Percentiles rank a stretch among this genome's conserved stretches.
Evolutionary conservation across 2,797 vertebrate genomes (phyloP).

Genomic region (Calcarius lapponicus): DNA sequence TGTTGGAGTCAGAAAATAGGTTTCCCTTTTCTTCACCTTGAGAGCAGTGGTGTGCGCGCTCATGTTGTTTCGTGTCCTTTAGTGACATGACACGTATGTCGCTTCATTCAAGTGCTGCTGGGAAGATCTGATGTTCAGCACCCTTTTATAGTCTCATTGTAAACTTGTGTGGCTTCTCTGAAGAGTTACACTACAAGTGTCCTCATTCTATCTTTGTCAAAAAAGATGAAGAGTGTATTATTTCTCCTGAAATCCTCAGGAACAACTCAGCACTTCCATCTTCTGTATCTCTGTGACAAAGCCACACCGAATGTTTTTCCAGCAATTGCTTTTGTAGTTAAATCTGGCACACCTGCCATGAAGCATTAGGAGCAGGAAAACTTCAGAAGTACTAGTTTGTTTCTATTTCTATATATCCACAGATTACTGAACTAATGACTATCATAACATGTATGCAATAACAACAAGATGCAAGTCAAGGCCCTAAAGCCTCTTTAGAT

Average conservation of each 20-base stretch:
- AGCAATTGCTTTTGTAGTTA: neutral
- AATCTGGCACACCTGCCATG: neutral
- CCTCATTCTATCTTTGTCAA: neutral
- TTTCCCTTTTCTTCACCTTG: too few species aligned
- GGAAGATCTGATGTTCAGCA: neutral
- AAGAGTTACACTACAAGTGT: neutral
- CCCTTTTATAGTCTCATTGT: neutral
- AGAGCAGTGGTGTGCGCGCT: too few species aligned
- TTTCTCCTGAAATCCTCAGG: neutral
- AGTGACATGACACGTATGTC: accelerated
- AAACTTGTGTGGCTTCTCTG: neutral
- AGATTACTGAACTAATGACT: slow-evolving; percentile 16
- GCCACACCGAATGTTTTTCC: neutral
- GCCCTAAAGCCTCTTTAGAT: slow-evolving; percentile 8
- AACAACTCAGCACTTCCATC: neutral
- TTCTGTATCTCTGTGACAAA: neutral
- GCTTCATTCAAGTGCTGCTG: neutral
- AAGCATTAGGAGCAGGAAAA: neutral
- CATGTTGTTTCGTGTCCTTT: too few species aligned
- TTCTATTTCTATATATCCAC: neutral
- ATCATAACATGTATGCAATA: neutral
- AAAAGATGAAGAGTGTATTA: neutral
- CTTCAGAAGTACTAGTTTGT: neutral
- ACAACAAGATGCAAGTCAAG: slow-evolving; percentile 14
- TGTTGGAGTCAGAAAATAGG: too few species aligned